Evolutionary conservation across 2,113 vertebrate species (phyloP), one percentile per base, ranked within the genome.

Genomic region (Vulpes ferrilata): DNA sequence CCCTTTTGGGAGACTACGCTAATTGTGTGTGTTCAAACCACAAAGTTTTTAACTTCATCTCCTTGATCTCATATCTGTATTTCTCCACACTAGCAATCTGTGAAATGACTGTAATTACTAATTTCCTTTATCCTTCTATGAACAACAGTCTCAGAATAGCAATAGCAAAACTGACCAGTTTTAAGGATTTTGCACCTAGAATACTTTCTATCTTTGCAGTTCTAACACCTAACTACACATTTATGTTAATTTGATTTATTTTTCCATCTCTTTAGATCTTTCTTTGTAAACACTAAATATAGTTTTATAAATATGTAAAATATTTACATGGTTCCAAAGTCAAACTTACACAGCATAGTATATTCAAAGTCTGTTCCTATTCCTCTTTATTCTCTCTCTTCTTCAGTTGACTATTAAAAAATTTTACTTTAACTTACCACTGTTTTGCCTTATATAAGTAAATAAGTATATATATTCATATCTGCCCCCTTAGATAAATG

Each of bases 191-290:
- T 57, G 22, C 81, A 90, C 19, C 35, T 71, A 53, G 65, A 30
- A 92, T 11, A 71, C 43, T 57, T 69, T 96, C 65, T 97, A 11
- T 19, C 67, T 92, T 90, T 96, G 81, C 15, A 53, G 7, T 82
- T 86, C 64, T 11, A 89, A 9, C 5, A 85, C 17, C 55, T 43
- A 71, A 71, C 60, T 78, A 65, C 19, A 86, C 7, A 60, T 86
- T 55, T 86, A 60, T 35, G 30, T 32, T 76, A 78, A 86, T 90
- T 53, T 83, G 20, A 48, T 76, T 60, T 86, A 69, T 25, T 69
- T 69, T 71, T 62, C 32, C 25, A 35, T 64, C 64, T 80, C 11
- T 62, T n/a, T 62, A 67, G 25, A 71, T 4, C 86, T 15, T 32
- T 65, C 25, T 95, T 71, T 92, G 38, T 32, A 92, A 92, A 59